Evolutionary conservation across 2,888 invertebrate species (phyloP).

Genomic region (Phaedon cochleariae): DNA sequence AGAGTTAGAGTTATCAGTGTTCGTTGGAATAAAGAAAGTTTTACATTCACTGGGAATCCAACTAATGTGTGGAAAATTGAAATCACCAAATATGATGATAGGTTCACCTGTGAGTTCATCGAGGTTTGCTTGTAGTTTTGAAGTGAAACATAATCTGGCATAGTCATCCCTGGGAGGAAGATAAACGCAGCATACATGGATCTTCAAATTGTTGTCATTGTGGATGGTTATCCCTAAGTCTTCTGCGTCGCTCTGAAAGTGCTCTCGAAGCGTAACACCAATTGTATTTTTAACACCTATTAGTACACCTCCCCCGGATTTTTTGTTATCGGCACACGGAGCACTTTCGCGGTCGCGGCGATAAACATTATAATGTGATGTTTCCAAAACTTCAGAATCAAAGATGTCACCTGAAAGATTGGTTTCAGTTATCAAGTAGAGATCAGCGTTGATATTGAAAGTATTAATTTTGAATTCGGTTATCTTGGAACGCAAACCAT

Average conservation of each 20-base stretch:
- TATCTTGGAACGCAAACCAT: constrained; percentile 6
- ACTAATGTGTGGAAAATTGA: constrained; percentile 7
- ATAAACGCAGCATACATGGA: too few species aligned
- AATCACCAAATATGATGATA: constrained; percentile 8
- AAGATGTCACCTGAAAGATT: neutral
- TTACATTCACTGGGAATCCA: constrained; percentile 10
- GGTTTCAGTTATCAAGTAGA: constrained; percentile 8
- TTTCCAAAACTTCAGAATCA: neutral
- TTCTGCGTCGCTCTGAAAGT: constrained; percentile 5
- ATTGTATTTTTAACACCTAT: constrained; percentile 4
- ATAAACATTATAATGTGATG: constrained; percentile 2
- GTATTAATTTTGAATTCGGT: neutral
- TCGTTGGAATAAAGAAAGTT: constrained; percentile 3
- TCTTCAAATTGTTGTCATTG: neutral
- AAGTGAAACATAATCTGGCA: too few species aligned
- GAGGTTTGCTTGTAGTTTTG: neutral
- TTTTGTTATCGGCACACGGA: constrained; percentile 1
- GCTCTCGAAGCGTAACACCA: neutral
- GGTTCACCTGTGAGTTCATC: constrained; percentile 2
- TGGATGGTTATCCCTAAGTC: constrained; percentile 5
- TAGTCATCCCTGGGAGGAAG: too few species aligned
- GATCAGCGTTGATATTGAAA: neutral
- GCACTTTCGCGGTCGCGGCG: constrained; percentile 9
- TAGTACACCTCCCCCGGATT: constrained; percentile 13
- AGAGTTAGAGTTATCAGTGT: constrained; percentile 1